Evolutionary conservation across 2,797 vertebrate species (phyloP).

Genomic region (Lacerta bilineata): DNA sequence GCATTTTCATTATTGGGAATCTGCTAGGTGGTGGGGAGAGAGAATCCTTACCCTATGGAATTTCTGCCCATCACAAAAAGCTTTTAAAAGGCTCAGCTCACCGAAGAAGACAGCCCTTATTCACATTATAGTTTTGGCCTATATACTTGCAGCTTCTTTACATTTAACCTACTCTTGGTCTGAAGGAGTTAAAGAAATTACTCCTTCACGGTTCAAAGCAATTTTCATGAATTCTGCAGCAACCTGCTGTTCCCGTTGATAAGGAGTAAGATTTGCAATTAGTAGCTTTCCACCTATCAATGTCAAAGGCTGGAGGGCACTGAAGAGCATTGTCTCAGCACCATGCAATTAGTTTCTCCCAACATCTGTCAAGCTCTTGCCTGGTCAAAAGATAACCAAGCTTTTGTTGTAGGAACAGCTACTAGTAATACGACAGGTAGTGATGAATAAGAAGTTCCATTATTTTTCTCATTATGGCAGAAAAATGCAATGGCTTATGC

Average conservation of each 20-base stretch:
- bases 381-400: slow-evolving; percentile 1
- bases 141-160: neutral
- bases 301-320: slow-evolving; percentile 23
- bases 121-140: slow-evolving; percentile 11
- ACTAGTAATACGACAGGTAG: neutral
- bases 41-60: neutral
- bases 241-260: slow-evolving; percentile 10
- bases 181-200: slow-evolving; percentile 15
- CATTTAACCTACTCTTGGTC: slow-evolving; percentile 6
- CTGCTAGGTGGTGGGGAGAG: neutral
- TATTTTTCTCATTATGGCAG: neutral
- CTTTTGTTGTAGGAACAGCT: neutral
- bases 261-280: neutral
- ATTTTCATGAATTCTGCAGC: neutral
- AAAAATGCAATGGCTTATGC: neutral
- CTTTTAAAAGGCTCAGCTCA: neutral
- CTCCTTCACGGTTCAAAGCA: neutral
- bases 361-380: neutral
- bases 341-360: neutral
- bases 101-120: neutral
- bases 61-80: neutral
- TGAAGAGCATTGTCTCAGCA: neutral
- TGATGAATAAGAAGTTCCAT: neutral
- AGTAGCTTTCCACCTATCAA: neutral
- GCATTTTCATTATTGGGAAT: neutral